Base-by-base conservation (phyloP, 2,888 invertebrate genomes). In the Pheosia tremula region DNA sequence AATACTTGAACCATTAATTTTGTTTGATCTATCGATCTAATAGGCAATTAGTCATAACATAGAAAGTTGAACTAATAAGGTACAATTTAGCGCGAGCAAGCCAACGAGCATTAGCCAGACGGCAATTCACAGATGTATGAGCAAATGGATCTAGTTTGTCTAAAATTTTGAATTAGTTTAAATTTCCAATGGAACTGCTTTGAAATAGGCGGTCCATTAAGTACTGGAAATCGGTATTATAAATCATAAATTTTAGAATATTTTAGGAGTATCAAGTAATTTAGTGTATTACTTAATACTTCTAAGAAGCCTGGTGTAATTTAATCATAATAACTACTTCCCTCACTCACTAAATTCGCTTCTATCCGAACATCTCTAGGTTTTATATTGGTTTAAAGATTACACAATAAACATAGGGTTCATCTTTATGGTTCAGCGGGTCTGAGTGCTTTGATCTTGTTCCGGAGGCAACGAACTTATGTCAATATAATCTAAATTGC, bases 11-110 rank as follows among this genome's bases (percentile, higher is more conserved):
- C 50, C 8, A 50, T 50, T 8, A 24, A 50, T 50, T 50, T 50
- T n/a, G 47, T n/a, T 47, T 24, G 24, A 50, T 50, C 13, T 24
- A 52, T 56, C 50, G 24, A 50, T 9, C 50, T 50, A 50, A 50
- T 50, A 24, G 50, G 24, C 24, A 8, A 50, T 50, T 50, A 50
- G 50, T 50, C 24, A 24, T 54, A 6, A n/a, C 37, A 24, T 54
- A 54, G 54, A 54, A 54, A 10, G 38, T 38, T 11, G 54, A 54
- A 54, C 54, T 54, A 54, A 54, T 38, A 54, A 54, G 38, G n/a
- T 38, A 38, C 37, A 54, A 54, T 38, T 54, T 38, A 9, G 38
- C 24, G 3, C 9, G 11, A 52, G 8, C 38, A 5, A 54, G 11
- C 11, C 50, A 24, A 24, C 24, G 24, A 7, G 24, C 24, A 24